phyloP scores from a whole-genome alignment of 2,797 vertebrate species.

The Pipistrellus pipistrellus region DNA sequence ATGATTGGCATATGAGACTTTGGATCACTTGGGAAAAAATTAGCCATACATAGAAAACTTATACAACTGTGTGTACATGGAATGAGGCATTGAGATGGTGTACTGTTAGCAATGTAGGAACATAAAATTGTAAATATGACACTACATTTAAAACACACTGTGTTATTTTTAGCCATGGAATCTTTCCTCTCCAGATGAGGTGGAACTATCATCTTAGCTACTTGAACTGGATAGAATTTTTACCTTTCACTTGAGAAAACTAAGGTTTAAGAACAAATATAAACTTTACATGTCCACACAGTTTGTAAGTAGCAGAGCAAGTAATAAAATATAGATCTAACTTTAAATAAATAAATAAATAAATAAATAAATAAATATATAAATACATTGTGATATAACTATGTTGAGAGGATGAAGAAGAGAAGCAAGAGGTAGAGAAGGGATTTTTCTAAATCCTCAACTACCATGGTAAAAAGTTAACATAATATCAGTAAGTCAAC shows the following conservation, averaged over 20 bases:
- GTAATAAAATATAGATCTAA: background rate
- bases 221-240: background rate
- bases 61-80: background rate
- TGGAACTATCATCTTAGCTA: background rate
- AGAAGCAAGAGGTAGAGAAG: background rate
- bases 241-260: conserved; percentile 25
- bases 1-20: background rate
- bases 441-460: background rate
- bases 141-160: background rate
- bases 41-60: background rate
- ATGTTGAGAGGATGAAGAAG: background rate
- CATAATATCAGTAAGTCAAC: background rate
- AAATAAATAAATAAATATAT: no score
- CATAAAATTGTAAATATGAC: background rate
- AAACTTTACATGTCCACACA: background rate
- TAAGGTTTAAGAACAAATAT: conserved; percentile 21
- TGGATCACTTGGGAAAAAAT: background rate
- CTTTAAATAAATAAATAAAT: background rate
- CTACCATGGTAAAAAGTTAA: background rate
- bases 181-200: no score
- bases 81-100: background rate
- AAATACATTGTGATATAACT: background rate
- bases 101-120: background rate
- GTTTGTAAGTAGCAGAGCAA: background rate
- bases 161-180: background rate